Evolutionary conservation across 2,113 vertebrate species (phyloP).

Genomic region (Alosa alosa): DNA sequence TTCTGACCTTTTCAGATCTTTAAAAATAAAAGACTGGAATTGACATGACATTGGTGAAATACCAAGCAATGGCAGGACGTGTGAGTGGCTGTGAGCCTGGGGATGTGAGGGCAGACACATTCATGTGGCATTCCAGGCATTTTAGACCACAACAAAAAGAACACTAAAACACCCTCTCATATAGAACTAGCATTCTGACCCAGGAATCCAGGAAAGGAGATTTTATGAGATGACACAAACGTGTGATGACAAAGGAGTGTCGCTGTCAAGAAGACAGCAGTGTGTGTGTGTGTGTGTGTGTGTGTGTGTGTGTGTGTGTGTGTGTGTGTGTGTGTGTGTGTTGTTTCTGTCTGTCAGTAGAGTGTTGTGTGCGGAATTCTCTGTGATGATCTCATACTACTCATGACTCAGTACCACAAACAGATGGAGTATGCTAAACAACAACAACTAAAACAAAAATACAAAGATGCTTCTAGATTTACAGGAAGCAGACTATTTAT

Average conservation of each 20-base stretch:
- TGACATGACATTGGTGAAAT: not conserved
- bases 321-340: not conserved
- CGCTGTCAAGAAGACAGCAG: not conserved
- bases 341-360: not conserved
- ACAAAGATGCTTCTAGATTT: not conserved
- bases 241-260: not conserved
- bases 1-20: not conserved
- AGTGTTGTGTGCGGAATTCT: not conserved
- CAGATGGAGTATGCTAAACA: not conserved
- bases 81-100: not conserved
- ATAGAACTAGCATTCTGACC: not conserved
- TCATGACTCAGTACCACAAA: not conserved
- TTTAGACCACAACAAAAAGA: not conserved
- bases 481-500: not conserved
- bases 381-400: not conserved
- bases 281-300: not conserved
- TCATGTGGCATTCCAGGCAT: constrained; percentile 1
- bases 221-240: not conserved
- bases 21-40: not conserved
- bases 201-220: not conserved
- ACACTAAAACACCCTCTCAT: not conserved
- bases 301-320: too few species aligned
- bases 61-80: not conserved
- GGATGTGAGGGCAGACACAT: not conserved
- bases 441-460: not conserved